Base-by-base conservation (phyloP, 2,113 vertebrate species). In the Gnathonemus echidnorhynchus region DNA sequence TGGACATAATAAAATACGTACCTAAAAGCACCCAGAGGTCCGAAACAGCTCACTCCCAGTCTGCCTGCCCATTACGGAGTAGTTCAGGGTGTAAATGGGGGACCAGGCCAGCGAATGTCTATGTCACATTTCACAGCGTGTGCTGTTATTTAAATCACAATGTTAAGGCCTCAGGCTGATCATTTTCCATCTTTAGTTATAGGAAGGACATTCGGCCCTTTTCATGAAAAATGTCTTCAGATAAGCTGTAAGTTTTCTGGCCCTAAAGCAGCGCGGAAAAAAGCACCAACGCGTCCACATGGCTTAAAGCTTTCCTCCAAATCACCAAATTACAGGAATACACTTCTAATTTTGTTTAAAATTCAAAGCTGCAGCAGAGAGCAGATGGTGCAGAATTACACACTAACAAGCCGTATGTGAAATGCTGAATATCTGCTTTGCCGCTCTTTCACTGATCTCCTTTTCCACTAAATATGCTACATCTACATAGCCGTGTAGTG, bases 1-100 rank as follows among this genome's bases (percentile, higher is more conserved):
- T 88, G 89, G 66, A 77, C 48, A 66, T 80, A 49, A 89, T 62
- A 77, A 31, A 15, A 88, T 90, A 90, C 89, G 5, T 87, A 90
- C 89, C 62, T 58, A 77, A 3, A 50, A 46, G 31, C 11, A 70
- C 62, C 10, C 62, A 87, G 86, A 87, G 11, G 50, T 21, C 7
- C n/a, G 17, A 31, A 3, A 3, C 62, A 13, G n/a, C 62, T 31
- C 62, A 31, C n/a, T 31, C 62, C n/a, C 10, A 11, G 27, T 27
- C 62, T 27, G 24, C n/a, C 62, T 58, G 7, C 24, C 62, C 62
- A 13, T 70, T 31, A 70, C 27, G 4, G n/a, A 31, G 62, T 13
- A 31, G n/a, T 70, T 70, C 10, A 31, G n/a, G 11, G 74, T 77
- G 15, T 31, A 31, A 17, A 35, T 77, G 70, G 15, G 13, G 13